A percentile compares a stretch with the other conserved stretches of the same genome.
Conservation (phyloP, 1,140 invertebrate genomes). For the Aphis gossypii region DNA sequence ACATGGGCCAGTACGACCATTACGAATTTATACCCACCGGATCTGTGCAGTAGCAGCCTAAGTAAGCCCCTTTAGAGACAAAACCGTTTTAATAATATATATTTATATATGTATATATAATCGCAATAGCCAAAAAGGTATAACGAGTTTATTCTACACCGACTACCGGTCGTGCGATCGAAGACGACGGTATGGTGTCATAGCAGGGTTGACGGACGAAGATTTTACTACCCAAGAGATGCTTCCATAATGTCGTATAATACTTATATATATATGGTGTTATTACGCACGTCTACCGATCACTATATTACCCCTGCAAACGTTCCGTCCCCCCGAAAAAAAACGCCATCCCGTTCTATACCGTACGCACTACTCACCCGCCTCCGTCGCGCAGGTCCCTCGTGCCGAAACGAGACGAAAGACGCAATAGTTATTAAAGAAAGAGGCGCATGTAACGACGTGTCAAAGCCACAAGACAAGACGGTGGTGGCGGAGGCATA, state of each 20-base stretch:
- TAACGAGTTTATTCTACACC: not conserved
- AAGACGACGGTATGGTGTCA: not conserved
- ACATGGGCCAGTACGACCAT: not conserved
- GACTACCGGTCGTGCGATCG: not conserved
- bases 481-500: constrained; percentile 30
- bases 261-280: not conserved
- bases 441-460: constrained; percentile 46
- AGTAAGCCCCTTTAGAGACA: not conserved
- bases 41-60: not conserved
- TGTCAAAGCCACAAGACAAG: constrained; percentile 34
- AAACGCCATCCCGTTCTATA: not conserved
- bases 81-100: not conserved
- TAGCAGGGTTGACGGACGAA: not conserved
- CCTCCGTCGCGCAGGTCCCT: not conserved
- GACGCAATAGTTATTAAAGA: constrained; percentile 27
- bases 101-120: not conserved
- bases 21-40: not conserved
- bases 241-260: not conserved
- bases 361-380: no score
- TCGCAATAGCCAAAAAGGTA: not conserved
- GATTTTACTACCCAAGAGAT: constrained; percentile 6
- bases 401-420: not conserved
- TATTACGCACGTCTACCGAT: not conserved
- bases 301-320: not conserved
- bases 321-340: not conserved